Evolutionary conservation across 2,888 invertebrate species (phyloP).

Genomic region (Drosophila seclusa): DNA sequence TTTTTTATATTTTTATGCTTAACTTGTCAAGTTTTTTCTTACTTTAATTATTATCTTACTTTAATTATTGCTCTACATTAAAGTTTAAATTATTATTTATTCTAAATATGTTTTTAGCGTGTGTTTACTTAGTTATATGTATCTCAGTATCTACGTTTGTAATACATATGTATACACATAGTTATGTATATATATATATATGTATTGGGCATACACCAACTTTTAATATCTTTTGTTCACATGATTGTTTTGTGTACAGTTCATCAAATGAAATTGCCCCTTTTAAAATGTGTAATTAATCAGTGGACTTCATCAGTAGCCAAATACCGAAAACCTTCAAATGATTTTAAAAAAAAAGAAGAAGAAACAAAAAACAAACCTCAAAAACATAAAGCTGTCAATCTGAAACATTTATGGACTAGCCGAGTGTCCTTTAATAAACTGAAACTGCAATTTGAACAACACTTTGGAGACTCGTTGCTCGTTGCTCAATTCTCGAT

Average conservation of each 20-base stretch:
- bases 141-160: neutral
- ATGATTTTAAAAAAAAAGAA: conserved; percentile 13
- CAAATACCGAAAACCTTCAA: neutral
- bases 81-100: neutral
- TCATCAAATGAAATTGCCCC: conserved; percentile 13
- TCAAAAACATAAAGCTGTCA: conserved; percentile 64
- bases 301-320: conserved; percentile 42
- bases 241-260: conserved; percentile 8
- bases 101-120: neutral
- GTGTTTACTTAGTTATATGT: fast-evolving
- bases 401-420: conserved; percentile 58
- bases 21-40: neutral
- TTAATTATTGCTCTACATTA: too few relatives aligned
- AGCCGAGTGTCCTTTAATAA: conserved; percentile 69
- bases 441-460: conserved; percentile 43
- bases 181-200: neutral
- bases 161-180: neutral
- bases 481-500: neutral
- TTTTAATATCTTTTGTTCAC: conserved; percentile 4
- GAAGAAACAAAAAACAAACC: neutral
- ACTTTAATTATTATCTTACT: neutral
- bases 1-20: neutral
- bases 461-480: conserved; percentile 9
- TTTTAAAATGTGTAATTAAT: conserved; percentile 24
- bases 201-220: neutral